Percentiles rank a stretch among this genome's conserved stretches.
These are phyloP conservation scores for Cervus canadensis DNA, from an alignment of 2,113 vertebrate species.

Conservation along the genomic window DNA sequence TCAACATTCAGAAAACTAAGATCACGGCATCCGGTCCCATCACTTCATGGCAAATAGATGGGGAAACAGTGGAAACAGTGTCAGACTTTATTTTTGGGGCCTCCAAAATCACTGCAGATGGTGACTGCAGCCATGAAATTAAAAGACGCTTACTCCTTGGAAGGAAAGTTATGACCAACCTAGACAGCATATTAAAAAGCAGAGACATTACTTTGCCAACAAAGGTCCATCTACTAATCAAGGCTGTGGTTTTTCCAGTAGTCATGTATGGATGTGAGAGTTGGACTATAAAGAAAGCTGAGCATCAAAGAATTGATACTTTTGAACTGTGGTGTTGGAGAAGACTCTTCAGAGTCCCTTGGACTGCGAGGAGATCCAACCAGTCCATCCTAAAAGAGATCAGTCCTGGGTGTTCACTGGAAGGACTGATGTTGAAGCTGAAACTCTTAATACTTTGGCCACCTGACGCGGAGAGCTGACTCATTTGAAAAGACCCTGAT, in stretches of 20 bases:
- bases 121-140: neutral
- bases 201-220: neutral
- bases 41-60: neutral
- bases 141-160: neutral
- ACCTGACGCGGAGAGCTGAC: neutral
- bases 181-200: neutral
- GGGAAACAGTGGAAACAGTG: neutral
- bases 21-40: neutral
- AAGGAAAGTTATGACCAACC: neutral
- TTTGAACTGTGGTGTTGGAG: neutral
- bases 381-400: neutral
- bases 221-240: neutral
- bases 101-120: neutral
- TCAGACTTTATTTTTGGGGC: rapidly evolving
- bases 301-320: neutral
- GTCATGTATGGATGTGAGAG: neutral
- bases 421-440: neutral
- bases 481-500: neutral
- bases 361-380: neutral
- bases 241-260: neutral
- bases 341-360: neutral
- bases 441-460: neutral
- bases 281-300: neutral
- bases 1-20: neutral
- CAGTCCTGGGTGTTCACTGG: neutral